Conservation (phyloP, 2,113 vertebrate genomes). For the Myanophis thanlyinensis region DNA sequence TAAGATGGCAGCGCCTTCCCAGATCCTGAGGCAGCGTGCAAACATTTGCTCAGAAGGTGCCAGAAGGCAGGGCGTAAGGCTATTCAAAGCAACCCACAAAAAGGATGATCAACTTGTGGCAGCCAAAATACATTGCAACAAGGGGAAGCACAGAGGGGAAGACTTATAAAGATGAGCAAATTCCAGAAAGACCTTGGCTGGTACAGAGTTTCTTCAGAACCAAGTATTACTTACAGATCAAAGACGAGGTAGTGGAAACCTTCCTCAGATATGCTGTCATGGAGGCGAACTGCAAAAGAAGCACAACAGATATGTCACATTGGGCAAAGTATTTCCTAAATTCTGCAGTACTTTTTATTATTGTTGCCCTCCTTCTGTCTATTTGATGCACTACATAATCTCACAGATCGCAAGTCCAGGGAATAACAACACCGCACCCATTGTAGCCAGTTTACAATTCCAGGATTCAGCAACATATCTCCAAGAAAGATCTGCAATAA, state of each 20-base stretch:
- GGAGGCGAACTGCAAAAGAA: slow-evolving; percentile 84
- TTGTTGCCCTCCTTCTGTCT: background rate
- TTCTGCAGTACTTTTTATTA: background rate
- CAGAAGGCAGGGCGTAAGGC: background rate
- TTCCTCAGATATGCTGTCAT: slow-evolving; percentile 96
- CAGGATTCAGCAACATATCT: background rate
- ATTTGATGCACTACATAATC: background rate
- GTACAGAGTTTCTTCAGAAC: background rate
- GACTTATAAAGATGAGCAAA: background rate
- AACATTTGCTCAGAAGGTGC: background rate
- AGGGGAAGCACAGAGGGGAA: background rate
- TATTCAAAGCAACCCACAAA: background rate
- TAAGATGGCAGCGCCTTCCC: background rate
- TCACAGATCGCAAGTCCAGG: too few relatives aligned
- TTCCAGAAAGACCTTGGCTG: background rate
- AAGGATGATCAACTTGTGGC: background rate
- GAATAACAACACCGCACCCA: background rate
- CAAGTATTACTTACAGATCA: slow-evolving; percentile 85
- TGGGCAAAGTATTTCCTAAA: background rate
- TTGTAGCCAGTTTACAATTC: background rate
- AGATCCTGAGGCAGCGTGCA: background rate
- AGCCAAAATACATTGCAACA: background rate
- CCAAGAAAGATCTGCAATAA: background rate
- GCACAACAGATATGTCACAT: slow-evolving; percentile 33
- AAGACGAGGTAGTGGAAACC: slow-evolving; percentile 97